Evolutionary conservation across 35 echinoderm and acorn worm genomes (phyloP).

Genomic region (Anneissia japonica): DNA sequence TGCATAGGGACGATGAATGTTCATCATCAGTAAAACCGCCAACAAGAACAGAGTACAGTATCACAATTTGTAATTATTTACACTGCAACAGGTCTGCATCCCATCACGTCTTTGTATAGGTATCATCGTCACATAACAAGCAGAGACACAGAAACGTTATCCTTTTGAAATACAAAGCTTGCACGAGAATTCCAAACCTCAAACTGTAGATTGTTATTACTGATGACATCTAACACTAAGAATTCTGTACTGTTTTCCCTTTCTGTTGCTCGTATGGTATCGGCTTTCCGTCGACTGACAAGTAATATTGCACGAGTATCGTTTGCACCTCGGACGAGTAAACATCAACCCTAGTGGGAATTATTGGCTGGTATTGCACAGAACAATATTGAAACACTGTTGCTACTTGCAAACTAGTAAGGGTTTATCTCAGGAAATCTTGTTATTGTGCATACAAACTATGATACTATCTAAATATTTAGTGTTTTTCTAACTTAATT

Average conservation of each 20-base stretch:
- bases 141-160: background rate
- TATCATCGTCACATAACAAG: background rate
- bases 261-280: background rate
- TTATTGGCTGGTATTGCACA: background rate
- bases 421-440: background rate
- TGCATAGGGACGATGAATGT: background rate
- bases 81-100: background rate
- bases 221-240: background rate
- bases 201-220: background rate
- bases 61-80: background rate
- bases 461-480: slow-evolving; percentile 2
- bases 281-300: background rate
- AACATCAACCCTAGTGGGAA: background rate
- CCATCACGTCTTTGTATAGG: background rate
- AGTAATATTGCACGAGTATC: background rate
- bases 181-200: background rate
- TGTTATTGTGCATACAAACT: background rate
- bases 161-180: background rate
- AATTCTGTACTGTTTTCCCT: background rate
- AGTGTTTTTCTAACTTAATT: background rate
- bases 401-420: background rate
- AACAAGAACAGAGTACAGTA: too few species aligned
- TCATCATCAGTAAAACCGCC: background rate
- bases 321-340: background rate
- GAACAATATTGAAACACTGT: background rate